These are phyloP conservation scores for Micronycteris hirsuta DNA, from an alignment of 2,113 vertebrate genomes.

Conservation along the genomic window DNA sequence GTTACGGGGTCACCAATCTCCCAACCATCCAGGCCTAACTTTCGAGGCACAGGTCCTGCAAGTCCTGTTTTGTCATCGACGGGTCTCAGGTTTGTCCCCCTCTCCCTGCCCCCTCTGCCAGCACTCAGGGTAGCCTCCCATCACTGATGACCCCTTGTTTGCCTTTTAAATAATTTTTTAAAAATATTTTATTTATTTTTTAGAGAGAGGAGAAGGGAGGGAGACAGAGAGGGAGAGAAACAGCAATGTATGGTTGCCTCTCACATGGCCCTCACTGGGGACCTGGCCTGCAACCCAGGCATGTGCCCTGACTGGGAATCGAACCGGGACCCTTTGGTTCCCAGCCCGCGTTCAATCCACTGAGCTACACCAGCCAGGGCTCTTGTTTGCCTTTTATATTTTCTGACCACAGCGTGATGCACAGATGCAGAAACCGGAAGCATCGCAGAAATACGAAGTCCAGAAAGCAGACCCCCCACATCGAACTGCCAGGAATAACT, in stretches of 20 bases:
- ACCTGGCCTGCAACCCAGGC: too few species aligned
- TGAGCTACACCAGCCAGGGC: too few species aligned
- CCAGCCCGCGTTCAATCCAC: too few species aligned
- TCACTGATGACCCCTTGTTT: background rate
- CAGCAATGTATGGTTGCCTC: too few species aligned
- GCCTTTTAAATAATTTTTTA: too few species aligned
- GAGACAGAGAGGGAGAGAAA: too few species aligned
- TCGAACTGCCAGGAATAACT: background rate
- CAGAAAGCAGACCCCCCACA: background rate
- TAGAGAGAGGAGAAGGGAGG: too few species aligned
- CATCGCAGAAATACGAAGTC: background rate
- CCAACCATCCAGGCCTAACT: background rate
- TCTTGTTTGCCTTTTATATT: background rate
- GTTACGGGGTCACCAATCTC: accelerated
- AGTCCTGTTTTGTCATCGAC: background rate
- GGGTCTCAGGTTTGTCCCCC: background rate
- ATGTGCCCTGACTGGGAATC: too few species aligned
- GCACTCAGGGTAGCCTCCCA: background rate
- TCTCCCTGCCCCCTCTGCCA: background rate
- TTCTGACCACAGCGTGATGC: background rate
- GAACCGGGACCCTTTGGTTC: too few species aligned
- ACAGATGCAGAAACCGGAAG: background rate
- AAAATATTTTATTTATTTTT: too few species aligned
- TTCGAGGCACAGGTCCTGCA: background rate
- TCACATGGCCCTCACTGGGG: too few species aligned